Conservation (phyloP, 2,888 invertebrate genomes). For the Caenorhabditis auriculariae region DNA sequence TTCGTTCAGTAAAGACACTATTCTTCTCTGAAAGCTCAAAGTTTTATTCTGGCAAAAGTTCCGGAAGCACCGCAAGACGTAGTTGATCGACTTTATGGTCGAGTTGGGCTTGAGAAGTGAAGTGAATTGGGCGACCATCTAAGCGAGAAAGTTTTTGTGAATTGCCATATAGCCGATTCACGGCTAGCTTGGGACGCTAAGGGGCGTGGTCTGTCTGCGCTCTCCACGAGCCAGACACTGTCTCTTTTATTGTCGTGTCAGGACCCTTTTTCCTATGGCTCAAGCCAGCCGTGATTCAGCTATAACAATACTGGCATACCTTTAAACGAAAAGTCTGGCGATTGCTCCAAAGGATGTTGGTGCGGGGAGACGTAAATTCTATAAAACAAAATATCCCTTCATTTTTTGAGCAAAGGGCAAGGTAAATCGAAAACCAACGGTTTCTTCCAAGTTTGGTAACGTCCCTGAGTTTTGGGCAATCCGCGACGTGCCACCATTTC, state of each 20-base stretch:
- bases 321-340: constrained; percentile 57
- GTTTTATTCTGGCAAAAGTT: neutral
- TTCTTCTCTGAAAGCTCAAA: constrained; percentile 46
- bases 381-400: constrained; percentile 14
- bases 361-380: constrained; percentile 55
- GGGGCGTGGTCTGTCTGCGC: no score
- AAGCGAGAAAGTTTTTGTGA: neutral
- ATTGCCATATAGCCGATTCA: neutral
- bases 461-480: constrained; percentile 20
- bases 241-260: no score
- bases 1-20: constrained; percentile 48
- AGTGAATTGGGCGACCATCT: constrained; percentile 45
- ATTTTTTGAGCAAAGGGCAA: neutral
- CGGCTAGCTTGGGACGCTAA: no score
- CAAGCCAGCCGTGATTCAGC: no score
- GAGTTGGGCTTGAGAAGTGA: constrained; percentile 50
- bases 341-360: constrained; percentile 48
- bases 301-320: constrained; percentile 12
- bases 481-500: constrained; percentile 17
- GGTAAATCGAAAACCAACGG: constrained; percentile 37
- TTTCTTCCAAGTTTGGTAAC: constrained; percentile 48
- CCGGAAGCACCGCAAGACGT: constrained; percentile 58
- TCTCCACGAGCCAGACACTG: no score
- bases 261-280: no score
- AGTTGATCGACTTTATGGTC: constrained; percentile 53